These are phyloP conservation scores for Todiramphus chloris DNA, from an alignment of 2,113 vertebrate species.

Conservation along the genomic window DNA sequence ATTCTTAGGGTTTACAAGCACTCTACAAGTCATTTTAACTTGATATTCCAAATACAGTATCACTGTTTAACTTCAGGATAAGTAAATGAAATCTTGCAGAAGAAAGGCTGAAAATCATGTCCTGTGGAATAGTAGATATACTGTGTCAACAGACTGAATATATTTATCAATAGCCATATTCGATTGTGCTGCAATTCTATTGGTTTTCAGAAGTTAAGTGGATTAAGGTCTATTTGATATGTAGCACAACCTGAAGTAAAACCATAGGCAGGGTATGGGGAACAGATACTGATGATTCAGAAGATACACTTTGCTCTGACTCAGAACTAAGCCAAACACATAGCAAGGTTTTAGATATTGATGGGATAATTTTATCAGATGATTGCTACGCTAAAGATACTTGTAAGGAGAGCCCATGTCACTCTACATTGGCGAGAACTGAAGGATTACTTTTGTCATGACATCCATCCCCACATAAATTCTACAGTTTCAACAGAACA, in stretches of 20 bases:
- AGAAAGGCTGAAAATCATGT: not conserved
- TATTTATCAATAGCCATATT: not conserved
- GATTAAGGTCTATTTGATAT: not conserved
- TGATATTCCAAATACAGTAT: not conserved
- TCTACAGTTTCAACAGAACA: not conserved
- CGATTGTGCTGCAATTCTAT: not conserved
- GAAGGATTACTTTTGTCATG: not conserved
- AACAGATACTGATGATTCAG: not conserved
- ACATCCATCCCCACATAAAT: not conserved
- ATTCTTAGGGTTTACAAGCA: not conserved
- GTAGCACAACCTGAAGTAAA: not conserved
- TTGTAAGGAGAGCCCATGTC: not conserved
- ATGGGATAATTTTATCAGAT: not conserved
- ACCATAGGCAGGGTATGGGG: not conserved
- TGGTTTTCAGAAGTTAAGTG: not conserved
- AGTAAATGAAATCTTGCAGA: not conserved
- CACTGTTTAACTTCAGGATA: not conserved
- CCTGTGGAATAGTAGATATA: not conserved
- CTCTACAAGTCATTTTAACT: not conserved
- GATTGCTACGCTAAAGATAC: not conserved
- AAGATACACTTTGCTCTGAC: not conserved
- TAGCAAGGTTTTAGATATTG: not conserved
- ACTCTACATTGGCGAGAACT: not conserved
- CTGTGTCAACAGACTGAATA: not conserved
- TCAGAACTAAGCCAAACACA: not conserved